A percentile compares a stretch with the other conserved stretches of the same genome.
phyloP scores from a whole-genome alignment of 2,888 invertebrate species.

The Diaperis boleti region DNA sequence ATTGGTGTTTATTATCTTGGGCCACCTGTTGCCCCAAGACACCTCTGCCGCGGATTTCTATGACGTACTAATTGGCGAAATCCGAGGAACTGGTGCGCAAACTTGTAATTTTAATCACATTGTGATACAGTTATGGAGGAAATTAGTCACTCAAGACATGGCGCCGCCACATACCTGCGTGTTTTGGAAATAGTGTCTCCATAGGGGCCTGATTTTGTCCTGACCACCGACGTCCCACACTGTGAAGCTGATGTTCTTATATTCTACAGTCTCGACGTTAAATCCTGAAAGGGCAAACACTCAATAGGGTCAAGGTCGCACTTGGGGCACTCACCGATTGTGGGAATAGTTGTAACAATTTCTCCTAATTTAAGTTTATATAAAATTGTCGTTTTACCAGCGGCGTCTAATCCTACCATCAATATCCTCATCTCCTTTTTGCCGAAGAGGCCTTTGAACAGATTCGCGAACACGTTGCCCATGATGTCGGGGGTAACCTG shows the following conservation, averaged over 20 bases:
- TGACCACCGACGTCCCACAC: conserved; percentile 99
- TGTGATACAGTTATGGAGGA: no score
- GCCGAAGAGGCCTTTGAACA: conserved; percentile 99
- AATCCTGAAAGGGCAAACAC: conserved; percentile 77
- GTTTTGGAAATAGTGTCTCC: conserved; percentile 99
- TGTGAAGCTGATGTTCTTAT: conserved; percentile 99
- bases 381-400: conserved; percentile 99
- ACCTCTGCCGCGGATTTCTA: no score
- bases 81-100: not conserved
- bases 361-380: conserved; percentile 99
- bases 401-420: conserved; percentile 99
- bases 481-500: conserved; percentile 73
- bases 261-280: conserved; percentile 98
- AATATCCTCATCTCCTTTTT: conserved; percentile 99
- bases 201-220: conserved; percentile 96
- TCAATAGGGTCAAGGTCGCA: conserved; percentile 13
- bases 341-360: conserved; percentile 99
- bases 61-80: not conserved
- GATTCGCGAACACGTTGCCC: conserved; percentile 97
- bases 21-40: no score
- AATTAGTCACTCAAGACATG: not conserved
- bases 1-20: no score
- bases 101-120: conserved; percentile 1
- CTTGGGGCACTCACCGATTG: conserved; percentile 84
- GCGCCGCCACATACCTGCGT: conserved; percentile 78